Evolutionary conservation across 2,113 vertebrate genomes (phyloP).

Genomic region (Urocolius indicus): DNA sequence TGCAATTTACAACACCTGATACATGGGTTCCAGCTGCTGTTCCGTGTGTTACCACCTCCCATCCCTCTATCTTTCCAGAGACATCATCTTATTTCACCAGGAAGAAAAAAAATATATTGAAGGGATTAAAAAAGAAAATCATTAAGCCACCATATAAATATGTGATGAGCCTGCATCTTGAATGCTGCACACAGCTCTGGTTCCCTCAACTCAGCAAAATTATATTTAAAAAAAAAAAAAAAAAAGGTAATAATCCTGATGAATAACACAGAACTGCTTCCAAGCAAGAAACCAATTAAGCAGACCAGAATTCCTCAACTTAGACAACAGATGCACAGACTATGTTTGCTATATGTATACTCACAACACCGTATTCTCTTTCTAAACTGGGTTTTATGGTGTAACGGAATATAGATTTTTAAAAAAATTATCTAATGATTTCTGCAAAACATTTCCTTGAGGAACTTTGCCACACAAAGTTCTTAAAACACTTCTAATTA

Average conservation of each 20-base stretch:
- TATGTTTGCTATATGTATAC: neutral
- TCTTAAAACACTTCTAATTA: neutral
- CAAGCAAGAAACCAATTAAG: neutral
- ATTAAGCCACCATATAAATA: neutral
- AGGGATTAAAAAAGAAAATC: neutral
- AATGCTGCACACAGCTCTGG: neutral
- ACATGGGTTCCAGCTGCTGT: neutral
- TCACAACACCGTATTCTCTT: neutral
- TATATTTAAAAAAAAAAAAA: neutral
- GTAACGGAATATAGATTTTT: neutral
- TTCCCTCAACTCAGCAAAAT: neutral
- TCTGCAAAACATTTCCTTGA: neutral
- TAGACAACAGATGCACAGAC: neutral
- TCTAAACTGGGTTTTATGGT: neutral
- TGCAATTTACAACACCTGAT: neutral
- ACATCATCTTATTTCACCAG: neutral
- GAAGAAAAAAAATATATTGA: neutral
- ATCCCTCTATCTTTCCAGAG: neutral
- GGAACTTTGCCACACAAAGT: neutral
- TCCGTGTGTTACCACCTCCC: neutral
- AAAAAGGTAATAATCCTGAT: neutral
- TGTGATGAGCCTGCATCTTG: neutral
- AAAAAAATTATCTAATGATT: neutral
- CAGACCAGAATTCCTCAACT: neutral
- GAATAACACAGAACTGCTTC: neutral